Evolutionary conservation across 2,113 vertebrate species (phyloP).

Genomic region (Hyaena hyaena): DNA sequence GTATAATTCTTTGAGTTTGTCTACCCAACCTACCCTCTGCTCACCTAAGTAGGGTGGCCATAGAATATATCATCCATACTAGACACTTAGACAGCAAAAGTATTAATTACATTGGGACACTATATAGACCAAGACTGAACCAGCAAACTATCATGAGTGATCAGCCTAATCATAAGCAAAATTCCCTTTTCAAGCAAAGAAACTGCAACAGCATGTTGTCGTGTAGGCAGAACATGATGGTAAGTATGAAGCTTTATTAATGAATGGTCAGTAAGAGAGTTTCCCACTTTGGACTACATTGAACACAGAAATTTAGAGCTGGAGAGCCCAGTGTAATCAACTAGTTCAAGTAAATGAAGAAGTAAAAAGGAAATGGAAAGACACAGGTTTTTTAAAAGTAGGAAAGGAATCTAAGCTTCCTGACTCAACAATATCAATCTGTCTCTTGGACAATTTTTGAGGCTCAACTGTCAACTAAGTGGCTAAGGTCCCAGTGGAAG

Average conservation of each 20-base stretch:
- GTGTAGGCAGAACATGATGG: not conserved
- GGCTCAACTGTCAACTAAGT: not conserved
- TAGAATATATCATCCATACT: not conserved
- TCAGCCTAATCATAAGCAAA: not conserved
- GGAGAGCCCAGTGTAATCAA: not conserved
- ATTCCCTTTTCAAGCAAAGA: constrained; percentile 7
- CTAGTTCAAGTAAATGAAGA: not conserved
- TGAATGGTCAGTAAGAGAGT: not conserved
- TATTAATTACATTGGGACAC: not conserved
- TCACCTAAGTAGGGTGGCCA: not conserved
- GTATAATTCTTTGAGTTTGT: not conserved
- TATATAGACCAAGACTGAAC: not conserved
- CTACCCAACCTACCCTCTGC: not conserved
- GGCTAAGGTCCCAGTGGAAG: not conserved
- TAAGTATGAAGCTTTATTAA: not conserved
- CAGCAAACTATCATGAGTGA: not conserved
- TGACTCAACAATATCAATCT: not conserved
- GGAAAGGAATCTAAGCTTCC: not conserved
- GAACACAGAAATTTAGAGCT: not conserved
- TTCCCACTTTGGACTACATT: not conserved
- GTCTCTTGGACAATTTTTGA: not conserved
- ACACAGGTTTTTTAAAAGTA: not conserved
- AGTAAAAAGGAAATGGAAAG: not conserved
- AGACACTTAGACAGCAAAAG: not conserved
- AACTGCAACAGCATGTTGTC: not conserved